Conservation (phyloP, 2,113 vertebrate genomes). For the Neoarius graeffei region DNA sequence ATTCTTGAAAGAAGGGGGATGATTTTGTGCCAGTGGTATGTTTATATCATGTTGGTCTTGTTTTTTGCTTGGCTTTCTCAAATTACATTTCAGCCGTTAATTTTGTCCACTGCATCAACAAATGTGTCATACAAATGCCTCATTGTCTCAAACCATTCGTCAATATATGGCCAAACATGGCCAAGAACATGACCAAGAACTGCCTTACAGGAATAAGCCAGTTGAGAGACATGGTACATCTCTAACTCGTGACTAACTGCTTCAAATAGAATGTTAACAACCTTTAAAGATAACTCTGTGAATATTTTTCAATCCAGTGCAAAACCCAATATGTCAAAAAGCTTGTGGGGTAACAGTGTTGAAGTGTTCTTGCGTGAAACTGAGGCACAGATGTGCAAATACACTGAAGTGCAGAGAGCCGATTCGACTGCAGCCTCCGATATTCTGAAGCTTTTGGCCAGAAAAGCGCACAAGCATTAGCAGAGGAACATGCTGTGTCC, state of each 20-base stretch:
- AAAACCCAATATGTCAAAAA: neutral
- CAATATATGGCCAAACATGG: neutral
- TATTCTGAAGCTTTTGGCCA: neutral
- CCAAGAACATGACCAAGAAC: neutral
- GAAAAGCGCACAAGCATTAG: neutral
- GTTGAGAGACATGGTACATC: neutral
- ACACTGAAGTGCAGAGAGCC: neutral
- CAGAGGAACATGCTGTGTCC: neutral
- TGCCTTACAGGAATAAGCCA: neutral
- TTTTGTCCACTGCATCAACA: no score
- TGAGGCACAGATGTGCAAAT: neutral
- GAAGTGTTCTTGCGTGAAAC: neutral
- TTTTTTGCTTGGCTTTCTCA: neutral
- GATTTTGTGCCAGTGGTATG: neutral
- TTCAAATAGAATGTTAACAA: neutral
- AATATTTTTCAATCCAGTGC: neutral
- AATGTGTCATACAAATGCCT: no score
- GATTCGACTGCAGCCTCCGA: neutral
- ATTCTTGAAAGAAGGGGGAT: neutral
- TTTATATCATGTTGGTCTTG: neutral
- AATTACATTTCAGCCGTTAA: neutral
- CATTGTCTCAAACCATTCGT: neutral
- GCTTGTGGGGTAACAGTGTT: no score
- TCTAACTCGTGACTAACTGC: neutral
- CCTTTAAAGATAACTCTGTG: neutral